These are phyloP conservation scores for Spisula subtruncata DNA, from an alignment of 2,888 invertebrate species.

Conservation along the genomic window DNA sequence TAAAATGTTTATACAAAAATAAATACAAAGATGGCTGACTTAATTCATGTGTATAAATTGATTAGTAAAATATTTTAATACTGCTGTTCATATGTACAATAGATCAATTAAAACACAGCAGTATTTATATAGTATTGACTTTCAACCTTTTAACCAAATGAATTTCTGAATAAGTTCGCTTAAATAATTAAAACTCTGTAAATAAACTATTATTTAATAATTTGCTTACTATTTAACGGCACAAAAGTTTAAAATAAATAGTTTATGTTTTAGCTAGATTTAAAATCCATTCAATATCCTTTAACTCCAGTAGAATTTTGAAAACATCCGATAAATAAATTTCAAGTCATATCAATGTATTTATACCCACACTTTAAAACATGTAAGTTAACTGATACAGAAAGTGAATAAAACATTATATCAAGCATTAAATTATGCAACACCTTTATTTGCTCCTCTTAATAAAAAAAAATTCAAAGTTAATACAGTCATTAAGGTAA, in stretches of 20 bases:
- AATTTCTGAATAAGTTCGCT: not conserved
- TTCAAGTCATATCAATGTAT: too few relatives aligned
- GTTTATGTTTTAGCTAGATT: too few relatives aligned
- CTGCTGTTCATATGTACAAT: not conserved
- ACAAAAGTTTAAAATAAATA: not conserved
- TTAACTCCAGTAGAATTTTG: too few relatives aligned
- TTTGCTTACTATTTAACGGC: not conserved
- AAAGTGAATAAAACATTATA: too few relatives aligned
- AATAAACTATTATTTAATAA: not conserved
- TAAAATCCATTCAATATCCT: too few relatives aligned
- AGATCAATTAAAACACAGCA: not conserved
- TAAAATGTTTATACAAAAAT: not conserved
- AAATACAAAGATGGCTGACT: not conserved
- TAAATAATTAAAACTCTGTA: conserved; percentile 1
- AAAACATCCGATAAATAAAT: too few relatives aligned
- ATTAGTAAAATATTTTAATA: conserved; percentile 18
- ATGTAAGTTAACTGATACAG: too few relatives aligned
- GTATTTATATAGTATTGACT: not conserved
- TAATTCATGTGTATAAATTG: conserved; percentile 22
- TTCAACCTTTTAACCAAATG: not conserved
- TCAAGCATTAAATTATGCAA: too few relatives aligned
- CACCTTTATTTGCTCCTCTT: too few relatives aligned
- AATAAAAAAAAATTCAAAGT: too few relatives aligned
- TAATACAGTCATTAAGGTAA: too few relatives aligned
- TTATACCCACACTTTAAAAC: too few relatives aligned